A percentile compares a stretch with the other conserved stretches of the same genome.
Evolutionary conservation across 2,888 invertebrate species (phyloP).

Genomic region (Eilema sororculum): DNA sequence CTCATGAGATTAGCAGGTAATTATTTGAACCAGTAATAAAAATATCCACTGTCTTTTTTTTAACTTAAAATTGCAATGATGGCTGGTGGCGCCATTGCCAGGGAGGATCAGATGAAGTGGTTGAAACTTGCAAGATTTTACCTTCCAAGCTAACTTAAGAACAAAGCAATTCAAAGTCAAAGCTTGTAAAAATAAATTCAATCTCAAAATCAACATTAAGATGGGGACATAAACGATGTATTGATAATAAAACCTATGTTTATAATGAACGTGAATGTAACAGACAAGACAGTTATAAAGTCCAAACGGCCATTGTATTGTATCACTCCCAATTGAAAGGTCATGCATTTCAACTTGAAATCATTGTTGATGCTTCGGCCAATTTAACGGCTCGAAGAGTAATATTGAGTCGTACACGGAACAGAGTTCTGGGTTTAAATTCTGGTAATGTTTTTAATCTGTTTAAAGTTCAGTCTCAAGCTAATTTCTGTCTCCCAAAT

Average conservation of each 20-base stretch:
- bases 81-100: no score
- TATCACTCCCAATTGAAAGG: constrained; percentile 21
- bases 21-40: no score
- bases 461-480: no score
- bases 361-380: constrained; percentile 13
- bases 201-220: neutral
- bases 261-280: neutral
- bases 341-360: constrained; percentile 17
- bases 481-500: no score
- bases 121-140: no score
- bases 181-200: neutral
- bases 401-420: neutral
- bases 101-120: no score
- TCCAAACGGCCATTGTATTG: constrained; percentile 13
- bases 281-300: constrained; percentile 9
- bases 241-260: neutral
- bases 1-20: no score
- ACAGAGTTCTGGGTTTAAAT: neutral
- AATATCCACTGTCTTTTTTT: no score
- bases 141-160: no score
- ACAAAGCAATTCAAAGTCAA: no score
- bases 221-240: neutral
- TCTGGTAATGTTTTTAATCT: neutral
- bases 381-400: constrained; percentile 12
- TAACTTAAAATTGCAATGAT: no score